Conservation (phyloP, 2,113 vertebrate genomes). For the Brachyistius frenatus region DNA sequence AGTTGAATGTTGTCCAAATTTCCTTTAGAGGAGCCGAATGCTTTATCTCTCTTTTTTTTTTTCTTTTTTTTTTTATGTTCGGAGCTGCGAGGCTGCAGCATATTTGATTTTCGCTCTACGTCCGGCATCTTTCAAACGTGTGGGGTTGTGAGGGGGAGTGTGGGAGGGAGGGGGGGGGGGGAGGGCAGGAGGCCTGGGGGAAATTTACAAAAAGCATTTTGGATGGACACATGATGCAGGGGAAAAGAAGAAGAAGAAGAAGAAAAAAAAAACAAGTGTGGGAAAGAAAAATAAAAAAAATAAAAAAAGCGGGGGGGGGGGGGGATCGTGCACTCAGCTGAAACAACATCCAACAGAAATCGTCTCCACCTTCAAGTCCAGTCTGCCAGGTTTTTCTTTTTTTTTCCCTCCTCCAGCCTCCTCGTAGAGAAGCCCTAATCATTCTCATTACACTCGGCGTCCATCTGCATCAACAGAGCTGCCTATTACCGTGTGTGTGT, state of each 20-base stretch:
- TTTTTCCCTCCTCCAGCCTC: constrained; percentile 40
- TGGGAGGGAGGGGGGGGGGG: no score
- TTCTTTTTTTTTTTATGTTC: neutral
- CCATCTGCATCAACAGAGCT: constrained; percentile 79
- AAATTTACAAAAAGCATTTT: constrained; percentile 39
- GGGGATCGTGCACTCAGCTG: constrained; percentile 57
- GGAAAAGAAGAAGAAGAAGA: constrained; percentile 6
- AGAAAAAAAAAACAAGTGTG: neutral
- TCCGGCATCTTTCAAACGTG: neutral
- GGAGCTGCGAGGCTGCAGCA: constrained; percentile 2
- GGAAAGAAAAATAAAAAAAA: constrained; percentile 13
- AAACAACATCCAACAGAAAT: constrained; percentile 71
- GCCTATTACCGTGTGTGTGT: constrained; percentile 71
- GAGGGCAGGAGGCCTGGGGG: constrained; percentile 13
- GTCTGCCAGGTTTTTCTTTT: constrained; percentile 35
- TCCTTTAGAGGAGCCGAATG: neutral
- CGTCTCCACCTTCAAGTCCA: constrained; percentile 55
- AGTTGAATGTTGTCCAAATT: neutral
- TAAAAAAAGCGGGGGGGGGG: constrained; percentile 3
- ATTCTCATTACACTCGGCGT: constrained; percentile 79
- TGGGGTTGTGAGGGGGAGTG: neutral
- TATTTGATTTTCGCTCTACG: constrained; percentile 9
- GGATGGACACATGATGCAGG: constrained; percentile 43
- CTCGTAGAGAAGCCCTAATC: constrained; percentile 72
- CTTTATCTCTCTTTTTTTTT: constrained; percentile 4